Base-by-base conservation (phyloP, 2,113 vertebrate genomes). In the Ailuropoda melanoleuca region DNA sequence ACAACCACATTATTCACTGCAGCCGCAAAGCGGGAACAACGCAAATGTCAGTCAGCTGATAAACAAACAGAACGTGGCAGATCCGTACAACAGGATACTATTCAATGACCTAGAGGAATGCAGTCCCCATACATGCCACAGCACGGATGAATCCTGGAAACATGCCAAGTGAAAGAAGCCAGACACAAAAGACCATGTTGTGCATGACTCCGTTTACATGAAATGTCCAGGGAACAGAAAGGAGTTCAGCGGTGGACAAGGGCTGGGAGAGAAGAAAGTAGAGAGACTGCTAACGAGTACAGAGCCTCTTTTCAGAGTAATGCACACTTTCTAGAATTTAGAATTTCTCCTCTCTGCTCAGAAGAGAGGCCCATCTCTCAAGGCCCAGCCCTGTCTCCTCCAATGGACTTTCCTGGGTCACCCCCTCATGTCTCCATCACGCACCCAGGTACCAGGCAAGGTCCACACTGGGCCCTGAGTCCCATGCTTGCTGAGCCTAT, bases 61-160 rank as follows among this genome's bases (percentile, higher is more conserved):
- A 19, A 26, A 62, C 0, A 0, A 31, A 18, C 50, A 31, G 24
- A 72, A 48, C 0, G 1, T 1, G 15, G 23, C 12, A 8, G 6
- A 29, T 13, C 13, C 53, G 31, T 0, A 39, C 6, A 1, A 15
- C 0, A 29, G 26, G 82, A 21, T 55, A 53, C 18, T 2, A 34
- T 12, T 7, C 43, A 72, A 58, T 5, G 13, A 4, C 3, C 11
- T 3, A 39, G 81, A 64, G 50, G 43, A 37, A 72, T 13, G 19
- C 60, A 9, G 3, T 53, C 19, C 13, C 39, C 24, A 29, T 2
- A 37, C 17, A 5, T 3, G n/a, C n/a, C 26, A 29, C 26, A 43
- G 31, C 4, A 13, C 0, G 6, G 29, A 24, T 9, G 55, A 55
- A 62, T 18, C 29, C 48, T 48, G 19, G 53, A 68, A 66, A 88